These are phyloP conservation scores for Selenia dentaria DNA, from an alignment of 2,888 invertebrate genomes.

Conservation along the genomic window DNA sequence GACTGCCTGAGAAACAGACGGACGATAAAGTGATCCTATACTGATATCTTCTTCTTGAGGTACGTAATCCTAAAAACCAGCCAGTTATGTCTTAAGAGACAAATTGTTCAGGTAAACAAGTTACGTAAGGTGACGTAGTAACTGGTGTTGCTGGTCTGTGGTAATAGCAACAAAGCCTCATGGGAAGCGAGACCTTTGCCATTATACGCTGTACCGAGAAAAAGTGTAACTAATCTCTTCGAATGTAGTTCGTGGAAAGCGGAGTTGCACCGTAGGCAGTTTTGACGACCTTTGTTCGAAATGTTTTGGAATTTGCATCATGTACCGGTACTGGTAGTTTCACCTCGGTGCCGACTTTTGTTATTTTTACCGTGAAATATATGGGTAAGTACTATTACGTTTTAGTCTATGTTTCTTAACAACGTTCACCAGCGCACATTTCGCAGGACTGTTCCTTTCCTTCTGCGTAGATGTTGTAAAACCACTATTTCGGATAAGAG, in stretches of 20 bases:
- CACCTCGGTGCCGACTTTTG: not conserved
- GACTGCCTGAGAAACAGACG: no score
- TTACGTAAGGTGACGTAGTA: conserved; percentile 7
- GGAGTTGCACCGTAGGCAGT: conserved; percentile 5
- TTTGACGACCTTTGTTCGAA: conserved; percentile 10
- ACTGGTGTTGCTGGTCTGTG: not conserved
- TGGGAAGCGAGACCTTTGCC: conserved; percentile 23
- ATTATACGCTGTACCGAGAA: conserved; percentile 27
- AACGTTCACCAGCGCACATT: no score
- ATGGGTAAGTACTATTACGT: no score
- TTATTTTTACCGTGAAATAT: not conserved
- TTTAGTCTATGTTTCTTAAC: no score
- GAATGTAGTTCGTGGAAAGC: conserved; percentile 28
- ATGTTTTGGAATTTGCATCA: conserved; percentile 9
- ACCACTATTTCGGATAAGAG: no score
- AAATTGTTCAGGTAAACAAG: conserved; percentile 3
- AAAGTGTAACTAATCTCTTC: conserved; percentile 35
- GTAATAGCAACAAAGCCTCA: conserved; percentile 15
- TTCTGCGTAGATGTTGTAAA: no score
- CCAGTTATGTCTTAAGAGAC: no score
- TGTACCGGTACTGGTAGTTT: not conserved
- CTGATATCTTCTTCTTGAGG: no score
- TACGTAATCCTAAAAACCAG: no score
- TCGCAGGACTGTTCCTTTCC: no score
- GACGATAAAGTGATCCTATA: no score